A percentile compares a stretch with the other conserved stretches of the same genome.
phyloP scores from a whole-genome alignment of 2,797 vertebrate genomes.

The Simalia tracyae region DNA sequence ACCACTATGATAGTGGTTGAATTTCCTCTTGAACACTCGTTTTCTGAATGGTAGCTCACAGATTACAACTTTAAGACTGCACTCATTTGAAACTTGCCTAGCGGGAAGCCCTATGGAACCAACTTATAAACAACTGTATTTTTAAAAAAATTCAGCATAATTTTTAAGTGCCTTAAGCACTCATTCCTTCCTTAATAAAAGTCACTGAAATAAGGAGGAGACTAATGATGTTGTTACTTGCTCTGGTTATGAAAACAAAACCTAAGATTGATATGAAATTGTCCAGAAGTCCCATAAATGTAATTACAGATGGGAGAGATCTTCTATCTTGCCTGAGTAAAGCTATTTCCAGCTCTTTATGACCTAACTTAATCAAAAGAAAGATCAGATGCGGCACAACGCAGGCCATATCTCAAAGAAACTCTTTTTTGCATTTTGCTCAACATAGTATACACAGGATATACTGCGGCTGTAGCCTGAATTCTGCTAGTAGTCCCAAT shows the following conservation, averaged over 20 bases:
- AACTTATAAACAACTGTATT: neutral
- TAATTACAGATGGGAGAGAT: neutral
- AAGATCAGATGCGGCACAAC: conserved; percentile 29
- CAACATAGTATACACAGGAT: conserved; percentile 43
- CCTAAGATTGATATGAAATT: neutral
- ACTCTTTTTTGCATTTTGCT: conserved; percentile 37
- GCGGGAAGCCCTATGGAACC: neutral
- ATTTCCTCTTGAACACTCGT: neutral
- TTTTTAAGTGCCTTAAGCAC: neutral
- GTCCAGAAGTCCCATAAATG: neutral
- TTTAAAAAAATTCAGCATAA: neutral
- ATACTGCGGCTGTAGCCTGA: conserved; percentile 45
- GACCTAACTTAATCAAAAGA: conserved; percentile 28
- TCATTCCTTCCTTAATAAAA: neutral
- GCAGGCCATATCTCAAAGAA: conserved; percentile 15
- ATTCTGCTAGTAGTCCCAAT: conserved; percentile 46
- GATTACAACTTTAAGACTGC: neutral
- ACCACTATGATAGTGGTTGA: neutral
- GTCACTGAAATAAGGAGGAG: neutral
- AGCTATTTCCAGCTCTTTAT: neutral
- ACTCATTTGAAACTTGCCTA: neutral
- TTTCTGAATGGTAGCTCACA: neutral
- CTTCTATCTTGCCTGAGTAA: neutral
- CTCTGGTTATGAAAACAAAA: neutral
- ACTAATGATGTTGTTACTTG: neutral